A percentile compares a stretch with the other conserved stretches of the same genome.
phyloP scores from a whole-genome alignment of 2,888 invertebrate genomes.

The Diarsia mendica region DNA sequence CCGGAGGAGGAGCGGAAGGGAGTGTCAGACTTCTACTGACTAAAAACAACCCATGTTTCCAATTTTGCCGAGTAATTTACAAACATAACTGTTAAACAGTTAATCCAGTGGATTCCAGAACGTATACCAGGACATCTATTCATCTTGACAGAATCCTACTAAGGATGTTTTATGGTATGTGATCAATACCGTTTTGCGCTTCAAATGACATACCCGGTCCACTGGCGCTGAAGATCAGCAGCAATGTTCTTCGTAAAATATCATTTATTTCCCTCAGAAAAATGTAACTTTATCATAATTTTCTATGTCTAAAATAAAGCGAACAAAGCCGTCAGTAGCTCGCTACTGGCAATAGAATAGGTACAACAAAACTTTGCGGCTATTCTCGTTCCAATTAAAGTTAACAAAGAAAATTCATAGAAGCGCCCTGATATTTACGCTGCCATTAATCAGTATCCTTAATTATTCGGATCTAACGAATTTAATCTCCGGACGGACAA shows the following conservation, averaged over 20 bases:
- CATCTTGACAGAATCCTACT: not conserved
- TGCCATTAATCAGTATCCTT: slow-evolving; percentile 69
- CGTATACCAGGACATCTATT: not conserved
- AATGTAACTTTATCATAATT: not conserved
- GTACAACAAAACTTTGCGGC: slow-evolving; percentile 32
- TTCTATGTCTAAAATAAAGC: not conserved
- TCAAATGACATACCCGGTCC: not conserved
- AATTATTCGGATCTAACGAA: slow-evolving; percentile 66
- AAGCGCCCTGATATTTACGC: slow-evolving; percentile 51
- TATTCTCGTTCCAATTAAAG: slow-evolving; percentile 58
- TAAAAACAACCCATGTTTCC: no score
- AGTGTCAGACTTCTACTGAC: no score
- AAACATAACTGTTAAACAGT: not conserved
- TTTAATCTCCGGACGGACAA: slow-evolving; percentile 69
- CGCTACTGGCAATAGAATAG: not conserved
- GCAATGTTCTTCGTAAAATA: not conserved
- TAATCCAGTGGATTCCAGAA: not conserved
- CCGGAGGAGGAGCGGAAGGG: no score
- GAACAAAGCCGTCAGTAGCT: not conserved
- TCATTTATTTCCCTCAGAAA: not conserved
- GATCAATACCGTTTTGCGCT: not conserved
- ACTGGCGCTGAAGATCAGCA: not conserved
- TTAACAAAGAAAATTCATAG: slow-evolving; percentile 60
- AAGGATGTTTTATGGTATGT: not conserved
- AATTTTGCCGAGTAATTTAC: not conserved